Conservation (phyloP, 1,140 invertebrate genomes). For the Lordiphosa mommai region DNA sequence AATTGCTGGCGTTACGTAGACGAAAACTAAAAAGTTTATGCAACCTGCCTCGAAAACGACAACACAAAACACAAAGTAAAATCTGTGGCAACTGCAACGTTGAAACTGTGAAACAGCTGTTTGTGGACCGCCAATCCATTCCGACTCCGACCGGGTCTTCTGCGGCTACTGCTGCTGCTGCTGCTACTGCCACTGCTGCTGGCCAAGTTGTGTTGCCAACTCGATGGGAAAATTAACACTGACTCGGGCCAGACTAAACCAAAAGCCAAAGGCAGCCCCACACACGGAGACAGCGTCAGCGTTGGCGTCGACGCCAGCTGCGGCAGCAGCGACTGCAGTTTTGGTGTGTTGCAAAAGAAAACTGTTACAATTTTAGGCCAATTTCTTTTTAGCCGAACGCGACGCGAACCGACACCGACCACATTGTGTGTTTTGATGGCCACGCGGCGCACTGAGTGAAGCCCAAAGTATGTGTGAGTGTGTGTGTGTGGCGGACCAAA, state of each 20-base stretch:
- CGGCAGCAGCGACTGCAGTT: slow-evolving; percentile 8
- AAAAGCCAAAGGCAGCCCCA: slow-evolving; percentile 33
- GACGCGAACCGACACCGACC: slow-evolving; percentile 48
- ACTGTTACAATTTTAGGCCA: slow-evolving; percentile 74
- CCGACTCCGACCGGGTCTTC: not conserved
- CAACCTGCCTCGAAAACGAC: slow-evolving; percentile 11
- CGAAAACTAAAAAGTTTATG: slow-evolving; percentile 27
- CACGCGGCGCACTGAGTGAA: slow-evolving; percentile 41
- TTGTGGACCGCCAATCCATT: not conserved
- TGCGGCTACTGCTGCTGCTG: slow-evolving; percentile 2
- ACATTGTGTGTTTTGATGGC: slow-evolving; percentile 45
- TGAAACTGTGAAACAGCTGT: slow-evolving; percentile 6
- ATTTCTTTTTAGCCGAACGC: slow-evolving; percentile 54
- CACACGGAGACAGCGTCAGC: not conserved
- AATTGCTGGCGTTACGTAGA: slow-evolving; percentile 11
- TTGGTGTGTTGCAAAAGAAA: slow-evolving; percentile 43
- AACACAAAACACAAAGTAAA: slow-evolving; percentile 2
- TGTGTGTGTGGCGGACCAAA: slow-evolving; percentile 44
- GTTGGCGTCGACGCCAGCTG: not conserved
- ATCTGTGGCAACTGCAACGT: slow-evolving; percentile 4
- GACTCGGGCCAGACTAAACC: slow-evolving; percentile 45
- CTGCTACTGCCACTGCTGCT: slow-evolving; percentile 14
- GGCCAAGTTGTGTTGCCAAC: slow-evolving; percentile 50
- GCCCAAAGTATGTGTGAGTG: slow-evolving; percentile 5
- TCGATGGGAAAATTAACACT: slow-evolving; percentile 76